Evolutionary conservation across 2,113 vertebrate genomes (phyloP).

Genomic region (Pogonocichla stellata): DNA sequence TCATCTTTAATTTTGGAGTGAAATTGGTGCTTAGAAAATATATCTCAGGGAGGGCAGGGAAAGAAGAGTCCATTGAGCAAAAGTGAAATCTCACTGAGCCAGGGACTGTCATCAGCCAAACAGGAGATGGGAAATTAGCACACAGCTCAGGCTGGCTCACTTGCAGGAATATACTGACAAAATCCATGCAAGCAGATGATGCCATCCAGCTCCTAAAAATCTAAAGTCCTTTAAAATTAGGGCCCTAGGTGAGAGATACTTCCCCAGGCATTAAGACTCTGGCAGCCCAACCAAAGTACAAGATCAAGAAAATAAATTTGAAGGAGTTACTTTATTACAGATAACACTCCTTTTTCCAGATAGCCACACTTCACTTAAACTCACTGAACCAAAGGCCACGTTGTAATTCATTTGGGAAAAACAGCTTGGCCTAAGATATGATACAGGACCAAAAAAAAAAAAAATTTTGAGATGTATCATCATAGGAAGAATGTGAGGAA

Average conservation of each 20-base stretch:
- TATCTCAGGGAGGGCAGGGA: slow-evolving; percentile 4
- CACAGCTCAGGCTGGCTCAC: background rate
- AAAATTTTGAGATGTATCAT: slow-evolving; percentile 20
- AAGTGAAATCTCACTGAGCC: slow-evolving; percentile 50
- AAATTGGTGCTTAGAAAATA: slow-evolving; percentile 62
- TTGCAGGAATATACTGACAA: background rate
- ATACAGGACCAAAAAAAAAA: slow-evolving; percentile 59
- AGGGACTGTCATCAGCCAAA: background rate
- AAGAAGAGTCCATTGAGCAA: background rate
- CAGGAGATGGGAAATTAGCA: slow-evolving; percentile 46
- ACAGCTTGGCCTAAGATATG: slow-evolving; percentile 42
- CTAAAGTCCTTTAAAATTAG: slow-evolving; percentile 28
- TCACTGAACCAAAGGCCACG: slow-evolving; percentile 15
- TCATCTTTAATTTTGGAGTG: slow-evolving; percentile 66
- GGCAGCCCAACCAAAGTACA: slow-evolving; percentile 37
- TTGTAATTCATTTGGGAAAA: slow-evolving; percentile 35
- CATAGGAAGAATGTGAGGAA: background rate
- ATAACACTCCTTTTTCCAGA: slow-evolving; percentile 50
- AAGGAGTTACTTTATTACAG: slow-evolving; percentile 65
- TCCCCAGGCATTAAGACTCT: slow-evolving; percentile 43
- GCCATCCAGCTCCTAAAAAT: slow-evolving; percentile 10
- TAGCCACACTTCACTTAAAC: slow-evolving; percentile 58
- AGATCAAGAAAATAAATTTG: slow-evolving; percentile 61
- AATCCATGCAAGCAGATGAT: slow-evolving; percentile 11
- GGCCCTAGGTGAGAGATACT: slow-evolving; percentile 18